Base-by-base conservation (phyloP, 2,888 invertebrate species). In the Poecilus cupreus region DNA sequence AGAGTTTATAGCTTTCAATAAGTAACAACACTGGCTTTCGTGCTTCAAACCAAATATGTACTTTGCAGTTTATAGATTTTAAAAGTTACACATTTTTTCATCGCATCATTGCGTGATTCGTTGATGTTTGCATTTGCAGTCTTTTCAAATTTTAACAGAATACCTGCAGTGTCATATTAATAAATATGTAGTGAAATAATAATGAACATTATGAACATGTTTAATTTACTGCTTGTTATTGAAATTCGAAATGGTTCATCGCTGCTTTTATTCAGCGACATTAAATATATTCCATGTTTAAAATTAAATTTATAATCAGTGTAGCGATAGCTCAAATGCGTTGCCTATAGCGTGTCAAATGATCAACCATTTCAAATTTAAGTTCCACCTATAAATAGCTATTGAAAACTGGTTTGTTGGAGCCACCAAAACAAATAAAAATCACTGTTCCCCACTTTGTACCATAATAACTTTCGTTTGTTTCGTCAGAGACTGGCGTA, bases 321-420 rank as follows among this genome's bases (percentile, higher is more conserved):
- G 32, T 32, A 32, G 32, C 32, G 32, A 13, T n/a, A 26, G 22
- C 20, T 20, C 24, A 54, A 75, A 74, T 32, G 39, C 11, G 11
- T 51, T 11, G 5, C 20, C 18, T 54, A 49, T 75, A 37, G 75
- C 75, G 75, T 75, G 32, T 75, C 75, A 51, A 75, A 75, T 75
- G 26, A 26, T 51, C 32, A 74, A 74, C 49, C 75, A 75, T 54
- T 75, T 75, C 32, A 22, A 39, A 70, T 39, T 70, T 64, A 13
- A 68, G 32, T 68, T 68, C 60, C 32, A 26, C 2, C 77, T 77
- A 77, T 77, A 77, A 77, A 77, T 77, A 77, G 77, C 22, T 43
- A 43, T 77, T 77, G 60, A 16, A 77, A 76, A 77, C 77, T 57
- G 60, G 77, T 77, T 77, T 22, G 20, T 43, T n/a, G 39, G 60